Base-by-base conservation (phyloP, 2,888 invertebrate genomes). In the Drosophila niveifrons region DNA sequence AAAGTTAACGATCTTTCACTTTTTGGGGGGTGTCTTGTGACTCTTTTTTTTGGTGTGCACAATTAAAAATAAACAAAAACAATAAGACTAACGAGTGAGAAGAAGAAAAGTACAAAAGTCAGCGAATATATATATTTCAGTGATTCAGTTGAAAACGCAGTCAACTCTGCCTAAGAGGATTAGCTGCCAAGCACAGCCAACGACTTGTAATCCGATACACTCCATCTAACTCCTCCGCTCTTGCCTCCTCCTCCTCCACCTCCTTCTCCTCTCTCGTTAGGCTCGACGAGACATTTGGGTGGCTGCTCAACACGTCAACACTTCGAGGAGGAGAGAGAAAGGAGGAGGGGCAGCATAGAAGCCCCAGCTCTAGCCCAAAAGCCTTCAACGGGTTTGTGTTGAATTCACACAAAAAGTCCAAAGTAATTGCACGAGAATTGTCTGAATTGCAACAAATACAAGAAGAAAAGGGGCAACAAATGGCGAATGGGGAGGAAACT, bases 201-300 rank as follows among this genome's bases (percentile, higher is more conserved):
- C 36, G 44, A 52, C 36, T 47, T 65, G 83, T 75, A 83, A 88
- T 63, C 69, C 72, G 82, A 83, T 86, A 84, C 82, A 88, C 75
- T 72, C 75, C 75, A 88, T 88, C 82, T 88, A 88, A 85, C 83
- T 67, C 66, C 73, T 55, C 41, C 44, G 18, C 44, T 15, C 18
- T 3, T 17, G 3, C 23, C 55, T 10, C 28, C 13, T 9, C 2
- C 3, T 17, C 7, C 17, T 9, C 9, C 15, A 8, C 18, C n/a
- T 10, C 28, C 13, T 9, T 1, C 3, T 17, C 7, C 17, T 9
- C 9, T 11, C n/a, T 39, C 66, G 88, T 76, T 75, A 64, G 74
- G 87, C 82, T 78, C 78, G 10, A 58, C 53, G 41, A 75, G 81
- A 64, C 75, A 88, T 80, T 78, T 83, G 79, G 82, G 87, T 88